These are phyloP conservation scores for Drosophila setifemur DNA, from an alignment of 1,140 invertebrate species.

Conservation along the genomic window DNA sequence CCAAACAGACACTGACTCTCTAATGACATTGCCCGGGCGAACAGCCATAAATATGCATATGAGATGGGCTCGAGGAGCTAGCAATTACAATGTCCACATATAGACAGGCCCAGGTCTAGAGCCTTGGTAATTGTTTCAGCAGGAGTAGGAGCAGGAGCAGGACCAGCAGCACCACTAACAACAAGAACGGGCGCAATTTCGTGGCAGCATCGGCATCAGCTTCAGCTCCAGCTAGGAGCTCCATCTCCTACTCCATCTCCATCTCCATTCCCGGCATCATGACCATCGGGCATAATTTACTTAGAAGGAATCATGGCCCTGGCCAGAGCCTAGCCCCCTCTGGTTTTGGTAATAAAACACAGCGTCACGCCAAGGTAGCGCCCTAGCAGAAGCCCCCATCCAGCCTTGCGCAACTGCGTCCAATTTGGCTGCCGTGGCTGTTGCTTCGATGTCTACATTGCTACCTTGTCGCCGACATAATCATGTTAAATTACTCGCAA, in stretches of 20 bases:
- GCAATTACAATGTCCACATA: slow-evolving; percentile 76
- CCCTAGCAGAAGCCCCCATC: slow-evolving; percentile 6
- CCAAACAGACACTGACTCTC: slow-evolving; percentile 51
- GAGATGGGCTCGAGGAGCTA: slow-evolving; percentile 35
- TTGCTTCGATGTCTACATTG: slow-evolving; percentile 71
- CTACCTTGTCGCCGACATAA: slow-evolving; percentile 79
- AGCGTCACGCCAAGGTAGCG: slow-evolving; percentile 71
- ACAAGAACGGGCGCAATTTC: slow-evolving; percentile 28
- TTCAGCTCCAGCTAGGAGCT: slow-evolving; percentile 20
- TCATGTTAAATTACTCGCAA: slow-evolving; percentile 81
- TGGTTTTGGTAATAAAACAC: slow-evolving; percentile 72
- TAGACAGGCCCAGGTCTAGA: slow-evolving; percentile 39
- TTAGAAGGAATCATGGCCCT: slow-evolving; percentile 78
- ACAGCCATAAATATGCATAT: slow-evolving; percentile 55
- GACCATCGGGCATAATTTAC: slow-evolving; percentile 80
- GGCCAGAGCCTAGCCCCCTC: slow-evolving; percentile 19
- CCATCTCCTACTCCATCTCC: not conserved
- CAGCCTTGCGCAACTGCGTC: slow-evolving; percentile 72
- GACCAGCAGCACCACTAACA: slow-evolving; percentile 18
- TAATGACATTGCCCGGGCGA: slow-evolving; percentile 61
- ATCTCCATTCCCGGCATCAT: slow-evolving; percentile 47
- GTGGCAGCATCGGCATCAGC: slow-evolving; percentile 22
- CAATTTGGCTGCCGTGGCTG: slow-evolving; percentile 52
- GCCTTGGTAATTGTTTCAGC: slow-evolving; percentile 76
- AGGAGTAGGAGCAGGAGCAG: too few species aligned